These are phyloP conservation scores for Cochlearius cochlearius DNA, from an alignment of 2,113 vertebrate species.

Conservation along the genomic window DNA sequence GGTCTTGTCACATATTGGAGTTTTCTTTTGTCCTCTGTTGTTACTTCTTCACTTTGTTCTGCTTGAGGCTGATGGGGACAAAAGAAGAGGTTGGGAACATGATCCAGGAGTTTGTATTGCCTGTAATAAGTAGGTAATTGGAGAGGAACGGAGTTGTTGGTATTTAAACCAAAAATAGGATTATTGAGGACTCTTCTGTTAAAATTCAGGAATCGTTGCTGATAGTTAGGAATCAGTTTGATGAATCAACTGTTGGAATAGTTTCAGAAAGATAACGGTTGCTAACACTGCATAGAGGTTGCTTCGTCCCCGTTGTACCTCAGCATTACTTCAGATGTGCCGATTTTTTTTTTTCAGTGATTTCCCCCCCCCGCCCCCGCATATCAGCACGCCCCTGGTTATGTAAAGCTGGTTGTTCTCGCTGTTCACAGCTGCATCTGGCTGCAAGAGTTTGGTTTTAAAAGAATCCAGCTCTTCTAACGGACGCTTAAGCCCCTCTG, in stretches of 20 bases:
- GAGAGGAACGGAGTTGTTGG: background rate
- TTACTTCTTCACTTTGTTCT: background rate
- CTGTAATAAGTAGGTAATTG: background rate
- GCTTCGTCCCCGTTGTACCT: background rate
- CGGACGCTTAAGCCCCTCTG: background rate
- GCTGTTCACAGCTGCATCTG: background rate
- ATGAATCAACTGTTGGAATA: background rate
- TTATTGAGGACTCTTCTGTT: background rate
- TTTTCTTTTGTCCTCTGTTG: background rate
- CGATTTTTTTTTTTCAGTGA: background rate
- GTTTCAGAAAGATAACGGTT: background rate
- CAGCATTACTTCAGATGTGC: background rate
- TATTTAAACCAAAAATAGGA: background rate
- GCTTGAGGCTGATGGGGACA: background rate
- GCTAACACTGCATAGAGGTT: rapidly evolving
- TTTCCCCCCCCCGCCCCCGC: background rate
- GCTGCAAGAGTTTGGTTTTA: background rate
- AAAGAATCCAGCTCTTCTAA: background rate
- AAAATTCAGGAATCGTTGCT: background rate
- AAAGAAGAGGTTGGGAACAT: background rate
- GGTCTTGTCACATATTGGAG: rapidly evolving
- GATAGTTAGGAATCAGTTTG: rapidly evolving
- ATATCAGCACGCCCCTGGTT: background rate
- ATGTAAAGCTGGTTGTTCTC: background rate
- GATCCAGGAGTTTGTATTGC: background rate